Evolutionary conservation across 2,797 vertebrate species (phyloP).

Genomic region (Aphelocoma californica): DNA sequence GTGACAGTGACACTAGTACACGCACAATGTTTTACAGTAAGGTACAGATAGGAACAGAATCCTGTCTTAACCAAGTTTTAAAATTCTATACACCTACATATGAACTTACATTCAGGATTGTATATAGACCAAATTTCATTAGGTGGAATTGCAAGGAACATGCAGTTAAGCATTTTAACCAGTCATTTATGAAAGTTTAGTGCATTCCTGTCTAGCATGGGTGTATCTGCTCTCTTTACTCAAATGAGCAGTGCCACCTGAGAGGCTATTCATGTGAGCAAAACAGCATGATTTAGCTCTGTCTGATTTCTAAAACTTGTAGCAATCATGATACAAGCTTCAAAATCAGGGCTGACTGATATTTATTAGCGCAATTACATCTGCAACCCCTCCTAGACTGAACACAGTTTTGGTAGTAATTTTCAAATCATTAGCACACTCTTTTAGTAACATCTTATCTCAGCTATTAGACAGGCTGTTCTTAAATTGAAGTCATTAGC

Average conservation of each 20-base stretch:
- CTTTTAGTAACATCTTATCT: slow-evolving; percentile 46
- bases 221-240: neutral
- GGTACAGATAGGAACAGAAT: neutral
- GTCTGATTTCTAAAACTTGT: neutral
- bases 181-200: neutral
- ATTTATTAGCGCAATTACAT: slow-evolving; percentile 42
- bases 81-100: neutral
- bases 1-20: neutral
- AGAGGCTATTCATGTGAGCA: neutral
- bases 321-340: neutral
- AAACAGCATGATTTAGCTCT: neutral
- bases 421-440: slow-evolving; percentile 48
- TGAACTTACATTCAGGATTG: neutral
- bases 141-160: neutral
- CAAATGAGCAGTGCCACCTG: neutral
- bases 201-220: neutral
- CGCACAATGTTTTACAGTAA: fast-evolving
- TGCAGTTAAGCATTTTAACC: neutral
- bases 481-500: slow-evolving; percentile 56
- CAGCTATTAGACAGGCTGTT: slow-evolving; percentile 30
- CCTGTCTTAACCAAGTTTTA: neutral
- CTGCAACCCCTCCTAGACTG: neutral
- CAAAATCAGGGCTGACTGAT: slow-evolving; percentile 27
- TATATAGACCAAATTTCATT: neutral
- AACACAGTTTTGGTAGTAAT: slow-evolving; percentile 47